Base-by-base conservation (phyloP, 2,888 invertebrate species). In the Ceratothoa steindachneri region DNA sequence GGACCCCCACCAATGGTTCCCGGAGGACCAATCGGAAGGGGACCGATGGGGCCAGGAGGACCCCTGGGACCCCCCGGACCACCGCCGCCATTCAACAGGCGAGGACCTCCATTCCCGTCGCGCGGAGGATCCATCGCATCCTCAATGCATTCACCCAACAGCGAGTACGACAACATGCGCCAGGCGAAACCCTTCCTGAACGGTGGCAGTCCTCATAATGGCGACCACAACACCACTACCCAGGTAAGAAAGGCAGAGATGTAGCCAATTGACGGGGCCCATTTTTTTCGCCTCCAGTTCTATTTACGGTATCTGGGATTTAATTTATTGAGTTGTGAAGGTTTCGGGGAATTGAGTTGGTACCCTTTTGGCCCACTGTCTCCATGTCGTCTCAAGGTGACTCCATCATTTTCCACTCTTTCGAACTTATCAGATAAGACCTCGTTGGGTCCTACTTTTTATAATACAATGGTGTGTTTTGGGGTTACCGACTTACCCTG, bases 51-150 rank as follows among this genome's bases (percentile, higher is more conserved):
- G n/a, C 75, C 75, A 52, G 75, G 72, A n/a, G 75, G 70, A 9
- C 73, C 75, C 29, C 60, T 69, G 53, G 72, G 72, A 3, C 75
- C 80, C 2, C 73, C 72, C 7, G 76, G 74, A 9, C 74, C 74
- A 15, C 77, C 74, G 28, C 76, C 76, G 4, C 70, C 67, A n/a
- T 24, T 24, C 27, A 60, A 24, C 86, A 74, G 78, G 81, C 52
- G 87, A 87, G 74, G 82, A 82, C 74, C 74, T 9, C 77, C 72
- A 2, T 24, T 24, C 1, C 27, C 60, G n/a, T 60, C 60, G 1
- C 55, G 72, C 55, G 81, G 75, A 27, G 83, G 80, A 41, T 83
- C 84, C 29, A 82, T 83, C 31, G 31, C 60, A 4, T 64, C 70
- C 1, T 64, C 30, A 22, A 24, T 64, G 22, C 70, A 55, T 30